phyloP scores from a whole-genome alignment of 2,888 invertebrate genomes.

The Galerucella pusilla region DNA sequence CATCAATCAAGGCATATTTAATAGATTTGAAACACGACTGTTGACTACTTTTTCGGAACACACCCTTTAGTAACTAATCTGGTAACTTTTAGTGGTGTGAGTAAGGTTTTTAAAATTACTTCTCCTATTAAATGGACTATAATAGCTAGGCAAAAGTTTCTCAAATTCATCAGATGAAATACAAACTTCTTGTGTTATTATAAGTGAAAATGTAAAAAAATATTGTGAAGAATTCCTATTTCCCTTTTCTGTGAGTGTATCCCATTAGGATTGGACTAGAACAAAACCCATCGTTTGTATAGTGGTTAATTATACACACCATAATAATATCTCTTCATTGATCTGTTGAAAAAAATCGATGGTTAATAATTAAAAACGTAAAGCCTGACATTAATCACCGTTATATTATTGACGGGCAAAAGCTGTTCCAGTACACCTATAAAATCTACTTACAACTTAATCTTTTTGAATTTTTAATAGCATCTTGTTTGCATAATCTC shows the following conservation, averaged over 20 bases:
- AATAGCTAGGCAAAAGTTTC: too few species aligned
- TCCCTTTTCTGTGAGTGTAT: neutral
- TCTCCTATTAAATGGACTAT: too few species aligned
- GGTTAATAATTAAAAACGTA: constrained; percentile 10
- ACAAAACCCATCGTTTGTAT: too few species aligned
- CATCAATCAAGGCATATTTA: too few species aligned
- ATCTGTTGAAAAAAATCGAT: constrained; percentile 16
- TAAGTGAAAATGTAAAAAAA: too few species aligned
- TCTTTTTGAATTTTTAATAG: constrained; percentile 30
- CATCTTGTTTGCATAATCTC: constrained; percentile 33
- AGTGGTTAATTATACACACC: neutral
- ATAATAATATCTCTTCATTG: constrained; percentile 1
- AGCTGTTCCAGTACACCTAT: constrained; percentile 19
- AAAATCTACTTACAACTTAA: constrained; percentile 33
- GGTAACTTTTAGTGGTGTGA: too few species aligned
- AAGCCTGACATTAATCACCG: constrained; percentile 27
- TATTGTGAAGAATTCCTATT: neutral
- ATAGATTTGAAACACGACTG: too few species aligned
- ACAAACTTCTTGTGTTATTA: too few species aligned
- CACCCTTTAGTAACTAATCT: too few species aligned
- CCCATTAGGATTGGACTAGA: neutral
- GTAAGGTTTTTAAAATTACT: too few species aligned
- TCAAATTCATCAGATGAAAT: too few species aligned
- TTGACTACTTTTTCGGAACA: too few species aligned
- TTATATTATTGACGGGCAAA: constrained; percentile 20